Evolutionary conservation across 1,140 invertebrate species (phyloP), one percentile per base, ranked within the genome.

Genomic region (Anoplolepis gracilipes): DNA sequence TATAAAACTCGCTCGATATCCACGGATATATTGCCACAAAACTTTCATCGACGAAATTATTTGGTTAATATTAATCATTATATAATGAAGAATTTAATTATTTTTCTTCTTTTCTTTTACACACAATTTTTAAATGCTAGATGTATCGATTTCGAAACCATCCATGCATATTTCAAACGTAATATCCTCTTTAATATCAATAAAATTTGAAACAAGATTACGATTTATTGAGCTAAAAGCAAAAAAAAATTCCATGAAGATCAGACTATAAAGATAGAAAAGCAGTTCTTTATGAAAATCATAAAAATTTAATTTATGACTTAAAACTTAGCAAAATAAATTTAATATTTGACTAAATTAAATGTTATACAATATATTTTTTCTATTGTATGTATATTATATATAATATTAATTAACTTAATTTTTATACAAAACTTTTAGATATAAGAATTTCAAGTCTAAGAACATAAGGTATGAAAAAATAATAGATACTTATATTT

Each of bases 1-100:
- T 49, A 30, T 77, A 49, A 65, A 65, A n/a, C 42, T 6, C 11
- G 8, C n/a, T 78, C n/a, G n/a, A 65, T 67, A 67, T 53, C 13
- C 28, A 11, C 36, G 36, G 4, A 46, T 78, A 30, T 65, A 49
- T 49, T 10, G 28, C n/a, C n/a, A 13, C 39, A 5, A 78, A 65
- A 64, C 22, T 42, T 46, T 64, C 62, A 8, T 77, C 2, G 30
- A 64, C 25, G 42, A 11, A 13, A 64, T 49, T 46, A 77, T 76
- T 62, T 64, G 25, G n/a, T 36, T 39, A 77, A 19, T 22, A 46
- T 77, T 8, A 46, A 16, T 6, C 19, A 64, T 61, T 46, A 61
- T 42, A 46, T 22, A 8, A 33, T 64, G 5, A 2, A 6, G 2
- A n/a, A 30, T 28, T 13, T 42, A 77, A 42, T 39, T 64, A 62